Evolutionary conservation across 2,888 invertebrate genomes (phyloP), one percentile per base, ranked within the genome.

Genomic region (Bombyx huttoni): DNA sequence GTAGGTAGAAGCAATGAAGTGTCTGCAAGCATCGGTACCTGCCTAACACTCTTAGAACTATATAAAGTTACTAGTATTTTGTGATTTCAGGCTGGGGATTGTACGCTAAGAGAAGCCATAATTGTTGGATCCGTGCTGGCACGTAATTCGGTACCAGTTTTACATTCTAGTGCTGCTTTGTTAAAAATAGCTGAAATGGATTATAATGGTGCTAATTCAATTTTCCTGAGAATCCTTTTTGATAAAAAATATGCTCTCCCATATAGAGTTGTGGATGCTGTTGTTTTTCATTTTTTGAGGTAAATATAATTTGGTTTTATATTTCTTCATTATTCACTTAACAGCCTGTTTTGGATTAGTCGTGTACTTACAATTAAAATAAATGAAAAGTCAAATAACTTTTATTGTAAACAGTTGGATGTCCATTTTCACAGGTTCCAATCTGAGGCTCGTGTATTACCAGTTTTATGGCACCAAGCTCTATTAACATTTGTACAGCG

Each of bases 171-270:
- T 40, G 98, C 98, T 1, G 97, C 98, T 34, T 91, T 99, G 70
- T 83, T 98, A 34, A 96, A 97, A 88, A 96, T 99, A 54, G 98
- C 98, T 47, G 98, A 98, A 88, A 98, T 99, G 98, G 96, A 96
- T 65, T 98, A 98, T 72, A 95, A 94, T 33, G 99, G 99, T 2
- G 96, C 98, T 0, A 98, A 95, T 79, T 98, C 98, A 40, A 96
- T 99, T 68, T 97, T 99, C 73, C 89, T 99, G 52, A 90, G 98
- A 56, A 94, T 97, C 73, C 92, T 99, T 55, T 92, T 99, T 58
- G 98, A 99, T 73, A 99, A 99, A 81, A 98, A 98, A 75, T 99
- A 99, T 89, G 98, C 98, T 0, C 88, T 99, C 52, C 99, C 99
- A 0, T 98, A 95, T 78, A 90, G 96, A 65, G 99, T 98, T 1